A percentile compares a stretch with the other conserved stretches of the same genome.
Evolutionary conservation across 2,113 vertebrate genomes (phyloP).

Genomic region (Tachuris rubrigastra): DNA sequence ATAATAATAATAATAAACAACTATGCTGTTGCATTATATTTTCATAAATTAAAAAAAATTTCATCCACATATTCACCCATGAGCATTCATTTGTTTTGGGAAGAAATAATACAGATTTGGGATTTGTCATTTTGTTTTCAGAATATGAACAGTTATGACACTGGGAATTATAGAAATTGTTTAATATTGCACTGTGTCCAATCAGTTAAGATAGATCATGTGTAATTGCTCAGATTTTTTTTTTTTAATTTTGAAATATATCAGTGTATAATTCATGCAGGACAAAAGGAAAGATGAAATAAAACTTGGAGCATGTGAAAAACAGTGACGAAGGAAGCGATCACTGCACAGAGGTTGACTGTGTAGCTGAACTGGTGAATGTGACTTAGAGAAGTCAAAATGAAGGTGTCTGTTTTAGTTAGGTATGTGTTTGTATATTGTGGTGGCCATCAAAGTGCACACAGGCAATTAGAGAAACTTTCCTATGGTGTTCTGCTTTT

Average conservation of each 20-base stretch:
- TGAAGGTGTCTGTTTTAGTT: neutral
- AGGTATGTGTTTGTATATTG: neutral
- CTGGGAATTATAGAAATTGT: neutral
- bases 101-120: neutral
- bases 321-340: neutral
- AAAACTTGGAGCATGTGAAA: neutral
- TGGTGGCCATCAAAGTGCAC: neutral
- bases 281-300: neutral
- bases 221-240: neutral
- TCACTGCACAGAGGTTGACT: neutral
- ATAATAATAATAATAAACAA: too few relatives aligned
- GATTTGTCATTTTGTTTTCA: neutral
- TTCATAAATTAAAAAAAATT: neutral
- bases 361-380: neutral
- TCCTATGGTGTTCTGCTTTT: neutral
- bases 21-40: neutral
- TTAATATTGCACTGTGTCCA: neutral
- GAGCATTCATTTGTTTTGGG: neutral
- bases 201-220: neutral
- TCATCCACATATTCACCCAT: neutral
- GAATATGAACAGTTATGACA: neutral
- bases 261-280: neutral
- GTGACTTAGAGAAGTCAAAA: neutral
- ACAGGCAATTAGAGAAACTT: neutral
- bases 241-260: neutral